phyloP scores from a whole-genome alignment of 2,888 invertebrate genomes.

The Aproaerema taeniolella region DNA sequence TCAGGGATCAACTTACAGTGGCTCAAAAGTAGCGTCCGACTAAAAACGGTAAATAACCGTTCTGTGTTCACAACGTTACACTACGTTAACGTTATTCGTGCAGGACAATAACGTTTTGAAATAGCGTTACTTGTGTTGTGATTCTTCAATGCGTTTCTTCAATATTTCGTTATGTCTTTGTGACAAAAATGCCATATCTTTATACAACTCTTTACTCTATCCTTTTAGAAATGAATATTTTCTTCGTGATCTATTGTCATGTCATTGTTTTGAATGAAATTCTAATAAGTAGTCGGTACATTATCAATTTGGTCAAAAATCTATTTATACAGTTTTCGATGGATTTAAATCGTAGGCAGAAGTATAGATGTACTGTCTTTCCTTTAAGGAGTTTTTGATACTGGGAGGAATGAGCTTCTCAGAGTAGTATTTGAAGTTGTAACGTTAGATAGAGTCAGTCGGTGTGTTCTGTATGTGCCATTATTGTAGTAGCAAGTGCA shows the following conservation, averaged over 20 bases:
- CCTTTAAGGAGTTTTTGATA: not conserved
- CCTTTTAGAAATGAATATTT: slow-evolving; percentile 9
- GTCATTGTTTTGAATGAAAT: not conserved
- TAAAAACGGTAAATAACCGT: slow-evolving; percentile 24
- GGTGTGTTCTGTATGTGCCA: slow-evolving; percentile 60
- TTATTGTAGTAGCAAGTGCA: slow-evolving; percentile 22
- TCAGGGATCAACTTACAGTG: no score
- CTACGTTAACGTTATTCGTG: slow-evolving; percentile 34
- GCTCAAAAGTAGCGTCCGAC: not conserved
- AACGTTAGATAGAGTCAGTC: no score
- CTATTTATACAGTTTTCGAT: slow-evolving; percentile 6
- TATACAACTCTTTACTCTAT: not conserved
- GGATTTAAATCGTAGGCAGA: slow-evolving; percentile 2
- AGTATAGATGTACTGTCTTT: not conserved
- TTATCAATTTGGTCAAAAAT: not conserved
- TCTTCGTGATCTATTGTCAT: not conserved
- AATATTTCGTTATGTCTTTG: slow-evolving; percentile 5
- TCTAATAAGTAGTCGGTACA: not conserved
- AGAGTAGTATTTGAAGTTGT: no score
- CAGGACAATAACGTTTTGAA: slow-evolving; percentile 26
- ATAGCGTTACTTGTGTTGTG: slow-evolving; percentile 22
- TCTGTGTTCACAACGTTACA: slow-evolving; percentile 32
- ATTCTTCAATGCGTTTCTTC: slow-evolving; percentile 17
- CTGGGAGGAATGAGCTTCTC: no score
- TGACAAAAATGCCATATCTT: slow-evolving; percentile 9